Conservation (phyloP, 2,113 vertebrate genomes). For the Lepus timidus region DNA sequence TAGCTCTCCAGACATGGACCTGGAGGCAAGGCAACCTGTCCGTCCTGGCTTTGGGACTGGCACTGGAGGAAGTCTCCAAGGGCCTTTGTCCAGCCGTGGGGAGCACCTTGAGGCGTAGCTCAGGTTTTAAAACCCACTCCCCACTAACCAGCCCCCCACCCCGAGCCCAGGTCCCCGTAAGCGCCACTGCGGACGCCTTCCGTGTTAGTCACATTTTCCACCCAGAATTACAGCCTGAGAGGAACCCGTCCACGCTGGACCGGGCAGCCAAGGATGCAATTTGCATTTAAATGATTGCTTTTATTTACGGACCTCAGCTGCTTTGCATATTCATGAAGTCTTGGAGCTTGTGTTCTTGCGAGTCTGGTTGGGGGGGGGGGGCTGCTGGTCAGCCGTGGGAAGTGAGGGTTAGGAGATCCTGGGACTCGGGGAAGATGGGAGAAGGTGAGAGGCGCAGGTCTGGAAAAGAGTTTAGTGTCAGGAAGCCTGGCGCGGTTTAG, state of each 20-base stretch:
- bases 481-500: conserved; percentile 65
- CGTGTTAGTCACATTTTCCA: conserved; percentile 59
- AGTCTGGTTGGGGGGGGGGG: not conserved
- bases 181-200: not conserved
- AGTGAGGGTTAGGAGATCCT: conserved; percentile 36
- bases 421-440: conserved; percentile 52
- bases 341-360: not conserved
- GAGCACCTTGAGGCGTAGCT: not conserved
- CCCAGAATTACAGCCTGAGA: not conserved
- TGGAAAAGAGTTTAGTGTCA: conserved; percentile 59
- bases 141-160: no score
- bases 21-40: not conserved
- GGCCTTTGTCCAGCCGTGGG: not conserved
- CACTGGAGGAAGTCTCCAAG: no score
- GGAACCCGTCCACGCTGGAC: not conserved
- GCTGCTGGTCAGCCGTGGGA: not conserved
- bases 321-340: conserved; percentile 75
- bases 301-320: conserved; percentile 77
- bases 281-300: conserved; percentile 83
- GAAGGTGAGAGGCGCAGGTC: not conserved
- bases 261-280: conserved; percentile 64
- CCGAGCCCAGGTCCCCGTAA: not conserved
- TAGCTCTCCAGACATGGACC: not conserved
- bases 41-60: not conserved
- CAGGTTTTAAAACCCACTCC: not conserved